Evolutionary conservation across 2,113 vertebrate genomes (phyloP).

Genomic region (Cariama cristata): DNA sequence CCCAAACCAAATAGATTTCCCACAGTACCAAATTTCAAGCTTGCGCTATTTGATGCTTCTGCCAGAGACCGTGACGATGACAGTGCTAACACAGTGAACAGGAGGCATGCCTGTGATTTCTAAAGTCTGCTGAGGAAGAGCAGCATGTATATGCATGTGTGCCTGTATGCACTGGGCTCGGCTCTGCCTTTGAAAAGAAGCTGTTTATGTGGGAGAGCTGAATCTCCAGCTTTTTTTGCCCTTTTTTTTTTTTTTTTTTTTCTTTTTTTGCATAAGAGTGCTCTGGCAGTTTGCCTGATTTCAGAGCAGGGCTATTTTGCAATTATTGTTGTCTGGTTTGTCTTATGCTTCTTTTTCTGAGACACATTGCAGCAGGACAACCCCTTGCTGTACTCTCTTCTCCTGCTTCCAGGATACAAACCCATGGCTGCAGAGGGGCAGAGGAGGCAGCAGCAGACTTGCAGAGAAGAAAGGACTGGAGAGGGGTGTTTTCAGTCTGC

Average conservation of each 20-base stretch:
- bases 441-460: rapidly evolving
- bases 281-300: conserved; percentile 13
- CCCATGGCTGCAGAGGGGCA: neutral
- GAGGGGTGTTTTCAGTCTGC: neutral
- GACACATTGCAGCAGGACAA: neutral
- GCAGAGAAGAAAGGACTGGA: neutral
- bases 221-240: neutral
- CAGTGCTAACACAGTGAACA: rapidly evolving
- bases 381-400: neutral
- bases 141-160: neutral
- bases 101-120: neutral
- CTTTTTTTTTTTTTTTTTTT: neutral
- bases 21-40: neutral
- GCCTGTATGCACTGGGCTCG: neutral
- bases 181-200: conserved; percentile 43
- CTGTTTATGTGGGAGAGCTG: neutral
- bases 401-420: neutral
- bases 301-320: conserved; percentile 30
- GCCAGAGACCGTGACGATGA: neutral
- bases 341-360: neutral
- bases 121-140: neutral
- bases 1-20: neutral
- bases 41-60: neutral
- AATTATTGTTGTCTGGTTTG: conserved; percentile 35
- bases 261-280: conserved; percentile 10